Evolutionary conservation across 2,888 invertebrate genomes (phyloP), one percentile per base, ranked within the genome.

Genomic region (Theodoxus fluviatilis): DNA sequence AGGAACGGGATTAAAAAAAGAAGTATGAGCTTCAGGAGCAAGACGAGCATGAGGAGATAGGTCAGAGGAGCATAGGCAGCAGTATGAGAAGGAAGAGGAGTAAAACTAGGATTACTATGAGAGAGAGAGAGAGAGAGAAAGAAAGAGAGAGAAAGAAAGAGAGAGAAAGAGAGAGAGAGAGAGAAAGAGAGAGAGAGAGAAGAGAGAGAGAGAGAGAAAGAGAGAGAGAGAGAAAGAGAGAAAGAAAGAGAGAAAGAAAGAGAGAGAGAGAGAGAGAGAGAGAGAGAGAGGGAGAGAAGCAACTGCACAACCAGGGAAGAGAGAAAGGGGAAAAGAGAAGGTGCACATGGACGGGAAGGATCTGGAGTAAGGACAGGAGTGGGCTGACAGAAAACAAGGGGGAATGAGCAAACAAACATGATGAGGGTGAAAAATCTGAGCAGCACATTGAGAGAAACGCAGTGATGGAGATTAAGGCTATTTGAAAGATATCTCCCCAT

Each of bases 121-220:
- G 33, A 61, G 61, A 61, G 33, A 61, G 61, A 61, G 61, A 61
- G 61, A 61, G 61, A 61, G 33, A 61, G 61, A 61, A 33, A 33
- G 33, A 61, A 25, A 31, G 61, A 25, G 4, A n/a, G 33, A 31
- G 61, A 61, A 7, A 31, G 25, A 31, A 33, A 61, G n/a, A 31
- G 9, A 28, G 28, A 33, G 7, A n/a, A 31, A n/a, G 33, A 33
- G 33, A n/a, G n/a, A 33, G 33, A 33, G 33, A 33, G 31, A 33
- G n/a, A 7, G n/a, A 25, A 61, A 33, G 33, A n/a, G 31, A 33
- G 33, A 38, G 33, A 22, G 25, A 7, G 31, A 33, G 31, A 12
- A 31, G 61, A 61, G 12, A 31, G 28, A 31, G 33, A 61, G 33
- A 31, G 9, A 31, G 61, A 61, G 12, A 31, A 31, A n/a, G 12